Evolutionary conservation across 2,888 invertebrate genomes (phyloP).

Genomic region (Oegoconia quadripuncta): DNA sequence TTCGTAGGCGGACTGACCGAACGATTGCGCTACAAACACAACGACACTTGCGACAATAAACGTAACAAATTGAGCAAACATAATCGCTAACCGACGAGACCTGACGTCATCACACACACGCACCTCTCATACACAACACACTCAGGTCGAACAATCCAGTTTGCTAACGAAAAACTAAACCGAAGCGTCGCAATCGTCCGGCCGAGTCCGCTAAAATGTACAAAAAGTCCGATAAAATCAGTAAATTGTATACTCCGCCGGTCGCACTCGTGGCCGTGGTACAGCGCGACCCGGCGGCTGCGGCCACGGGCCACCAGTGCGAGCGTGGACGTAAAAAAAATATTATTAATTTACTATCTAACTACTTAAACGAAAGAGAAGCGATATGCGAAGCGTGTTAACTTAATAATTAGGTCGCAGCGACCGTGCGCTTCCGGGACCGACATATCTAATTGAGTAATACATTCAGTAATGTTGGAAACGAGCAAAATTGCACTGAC

Average conservation of each 20-base stretch:
- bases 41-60: neutral
- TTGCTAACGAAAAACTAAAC: too few relatives aligned
- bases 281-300: neutral
- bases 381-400: conserved; percentile 45
- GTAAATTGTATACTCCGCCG: neutral
- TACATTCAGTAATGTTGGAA: too few relatives aligned
- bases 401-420: too few relatives aligned
- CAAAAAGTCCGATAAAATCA: neutral
- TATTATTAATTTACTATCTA: conserved; percentile 59
- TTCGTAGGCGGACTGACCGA: neutral
- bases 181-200: neutral
- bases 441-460: too few relatives aligned
- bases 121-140: too few relatives aligned
- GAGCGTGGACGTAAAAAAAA: neutral
- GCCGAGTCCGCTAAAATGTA: neutral
- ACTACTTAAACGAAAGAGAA: conserved; percentile 51
- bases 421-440: too few relatives aligned
- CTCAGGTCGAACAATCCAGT: too few relatives aligned
- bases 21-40: neutral
- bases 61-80: neutral
- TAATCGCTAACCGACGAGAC: neutral
- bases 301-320: neutral
- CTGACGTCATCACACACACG: too few relatives aligned
- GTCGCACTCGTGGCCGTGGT: neutral
- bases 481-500: too few relatives aligned